A percentile compares a stretch with the other conserved stretches of the same genome.
Conservation (phyloP, 2,888 invertebrate genomes). For the Pterobdella sp. region DNA sequence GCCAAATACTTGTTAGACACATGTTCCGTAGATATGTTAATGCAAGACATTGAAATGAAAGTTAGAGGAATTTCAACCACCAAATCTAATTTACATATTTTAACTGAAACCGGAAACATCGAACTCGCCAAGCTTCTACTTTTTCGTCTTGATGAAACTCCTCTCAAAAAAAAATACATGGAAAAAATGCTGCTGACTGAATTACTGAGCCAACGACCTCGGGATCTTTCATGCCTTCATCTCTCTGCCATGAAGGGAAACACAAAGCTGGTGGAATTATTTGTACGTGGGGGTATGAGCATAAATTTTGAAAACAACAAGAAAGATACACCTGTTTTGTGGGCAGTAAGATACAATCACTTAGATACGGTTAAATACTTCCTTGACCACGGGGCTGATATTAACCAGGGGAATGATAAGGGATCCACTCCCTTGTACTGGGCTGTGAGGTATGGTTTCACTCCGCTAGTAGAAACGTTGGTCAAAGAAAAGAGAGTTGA, state of each 20-base stretch:
- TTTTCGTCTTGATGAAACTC: constrained; percentile 12
- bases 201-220: constrained; percentile 45
- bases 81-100: constrained; percentile 43
- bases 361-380: constrained; percentile 34
- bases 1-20: constrained; percentile 26
- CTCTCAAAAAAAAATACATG: constrained; percentile 17
- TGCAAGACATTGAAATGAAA: constrained; percentile 32
- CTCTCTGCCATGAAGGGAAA: constrained; percentile 38
- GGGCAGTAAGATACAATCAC: constrained; percentile 47
- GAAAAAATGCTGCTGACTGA: constrained; percentile 37
- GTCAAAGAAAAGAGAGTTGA: constrained; percentile 42
- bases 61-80: constrained; percentile 36
- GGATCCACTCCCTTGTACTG: constrained; percentile 49
- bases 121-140: constrained; percentile 34
- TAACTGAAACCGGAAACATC: constrained; percentile 42
- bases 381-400: constrained; percentile 39
- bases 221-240: constrained; percentile 38
- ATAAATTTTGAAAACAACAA: constrained; percentile 39
- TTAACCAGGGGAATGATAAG: constrained; percentile 45
- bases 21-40: constrained; percentile 18
- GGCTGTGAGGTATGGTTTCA: constrained; percentile 47
- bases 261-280: constrained; percentile 34
- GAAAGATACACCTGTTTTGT: constrained; percentile 47
- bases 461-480: constrained; percentile 42
- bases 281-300: constrained; percentile 31